Conservation (phyloP, 1,140 invertebrate genomes). For the Meloidogyne exigua region DNA sequence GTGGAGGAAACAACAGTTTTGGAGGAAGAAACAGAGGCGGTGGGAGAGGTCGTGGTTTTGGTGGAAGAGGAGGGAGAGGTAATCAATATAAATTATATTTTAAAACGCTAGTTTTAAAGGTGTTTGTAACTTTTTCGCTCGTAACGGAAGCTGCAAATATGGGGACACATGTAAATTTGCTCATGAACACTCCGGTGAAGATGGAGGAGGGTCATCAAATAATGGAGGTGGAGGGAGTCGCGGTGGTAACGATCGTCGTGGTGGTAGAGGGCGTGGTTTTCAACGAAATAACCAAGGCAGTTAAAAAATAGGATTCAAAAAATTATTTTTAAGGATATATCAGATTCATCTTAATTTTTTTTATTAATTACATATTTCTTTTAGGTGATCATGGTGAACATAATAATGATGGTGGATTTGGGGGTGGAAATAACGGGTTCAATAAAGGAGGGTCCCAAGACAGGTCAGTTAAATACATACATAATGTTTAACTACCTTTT, state of each 20-base stretch:
- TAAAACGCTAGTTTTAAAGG: not conserved
- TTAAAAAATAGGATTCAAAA: too few relatives aligned
- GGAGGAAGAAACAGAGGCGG: not conserved
- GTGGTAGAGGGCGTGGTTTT: not conserved
- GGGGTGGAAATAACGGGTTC: not conserved
- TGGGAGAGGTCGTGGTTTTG: not conserved
- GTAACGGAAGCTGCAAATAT: not conserved
- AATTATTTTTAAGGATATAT: too few relatives aligned
- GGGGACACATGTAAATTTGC: not conserved
- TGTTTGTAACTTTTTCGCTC: not conserved
- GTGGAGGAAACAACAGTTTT: not conserved
- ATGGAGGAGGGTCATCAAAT: not conserved
- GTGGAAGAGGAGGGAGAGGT: not conserved
- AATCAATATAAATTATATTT: not conserved
- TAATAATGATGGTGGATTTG: not conserved
- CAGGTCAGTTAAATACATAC: not conserved
- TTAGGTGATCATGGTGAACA: not conserved
- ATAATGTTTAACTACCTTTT: not conserved
- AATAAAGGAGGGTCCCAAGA: not conserved
- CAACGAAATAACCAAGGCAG: not conserved
- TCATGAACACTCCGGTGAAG: not conserved
- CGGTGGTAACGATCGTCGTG: not conserved
- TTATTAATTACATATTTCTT: not conserved
- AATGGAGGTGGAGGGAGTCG: not conserved
- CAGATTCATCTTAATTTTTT: too few relatives aligned